Base-by-base conservation (phyloP, 2,888 invertebrate species). In the Lithophane ornitopus region DNA sequence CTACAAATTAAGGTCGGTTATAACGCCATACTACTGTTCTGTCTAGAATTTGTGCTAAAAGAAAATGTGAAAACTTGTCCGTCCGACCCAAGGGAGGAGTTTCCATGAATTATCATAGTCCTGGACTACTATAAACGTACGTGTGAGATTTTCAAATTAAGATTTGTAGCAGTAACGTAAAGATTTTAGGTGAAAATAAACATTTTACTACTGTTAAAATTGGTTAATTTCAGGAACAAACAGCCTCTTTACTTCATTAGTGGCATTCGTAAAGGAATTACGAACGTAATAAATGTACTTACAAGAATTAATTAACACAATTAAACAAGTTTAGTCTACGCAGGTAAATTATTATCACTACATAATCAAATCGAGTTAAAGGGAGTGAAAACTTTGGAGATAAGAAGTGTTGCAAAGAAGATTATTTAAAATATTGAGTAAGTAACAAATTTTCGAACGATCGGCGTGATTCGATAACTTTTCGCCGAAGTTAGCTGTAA, bases 401-500 rank as follows among this genome's bases (percentile, higher is more conserved):
- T 95, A 95, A 94, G 92, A 91, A 88, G 89, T 90, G 91, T 90
- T 89, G 91, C 87, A 89, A 90, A 89, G 90, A 89, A 92, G 92
- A 93, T 93, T 94, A 94, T 95, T 95, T 95, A 93, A 95, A 95
- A 95, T 95, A 94, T 94, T 92, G 92, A 92, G 91, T 91, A 91
- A 93, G 95, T 95, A 94, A 94, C 95, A 95, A 95, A 95, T 95
- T 95, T 94, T 94, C 93, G 92, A 94, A 92, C 94, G 95, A 95
- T 95, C 94, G 94, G 91, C 94, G 93, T 94, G 95, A 95, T 96
- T 95, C 94, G 92, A 92, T 94, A 95, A 95, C 94, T 94, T 94
- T 92, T 90, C 90, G 81, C 86, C 88, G 78, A 95, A 95, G 94
- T 95, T 95, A 87, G 91, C 89, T 87, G 90, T 90, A 92, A 95